Base-by-base conservation (phyloP, 2,888 invertebrate species). In the Leptothorax acervorum region DNA sequence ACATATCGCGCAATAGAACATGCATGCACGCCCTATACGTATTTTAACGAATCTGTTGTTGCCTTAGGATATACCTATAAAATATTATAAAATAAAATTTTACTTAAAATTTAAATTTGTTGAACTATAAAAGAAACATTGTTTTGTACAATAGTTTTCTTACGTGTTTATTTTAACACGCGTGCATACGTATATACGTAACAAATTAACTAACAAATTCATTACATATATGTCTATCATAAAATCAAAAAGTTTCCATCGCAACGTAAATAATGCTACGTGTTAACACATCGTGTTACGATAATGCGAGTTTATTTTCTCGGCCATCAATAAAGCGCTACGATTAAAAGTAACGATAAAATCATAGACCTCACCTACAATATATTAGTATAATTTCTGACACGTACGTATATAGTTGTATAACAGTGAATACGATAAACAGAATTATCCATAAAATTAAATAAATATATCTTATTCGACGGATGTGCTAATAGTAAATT, bases 311-410 rank as follows among this genome's bases (percentile, higher is more conserved):
- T 35, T 35, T 35, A 6, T 60, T 74, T 65, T 76, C 51, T 57
- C 0, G n/a, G 12, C 66, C 55, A 78, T 78, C 78, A 23, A 78
- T 78, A 78, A 35, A 66, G 15, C 12, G 0, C 8, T 66, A 18
- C n/a, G 66, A 66, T 66, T 66, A 11, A 66, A 78, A 57, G 12
- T 31, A 6, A 57, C 1, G 78, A 78, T 78, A 78, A 78, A 66
- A 78, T 66, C 18, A 45, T 66, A 57, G 1, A 42, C 42, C 42
- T 8, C 42, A 15, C n/a, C 12, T 62, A 18, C 23, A n/a, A 23
- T 28, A 18, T 31, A 5, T n/a, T 42, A 55, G 65, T 66, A 15
- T 66, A 39, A 78, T n/a, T 66, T 55, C 55, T 63, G 60, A 18
- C 6, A 53, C 55, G 28, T 18, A 28, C 53, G 35, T 35, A 35